Evolutionary conservation across 2,888 invertebrate genomes (phyloP), one percentile per base, ranked within the genome.

Genomic region (Hofmannophila pseudospretella): DNA sequence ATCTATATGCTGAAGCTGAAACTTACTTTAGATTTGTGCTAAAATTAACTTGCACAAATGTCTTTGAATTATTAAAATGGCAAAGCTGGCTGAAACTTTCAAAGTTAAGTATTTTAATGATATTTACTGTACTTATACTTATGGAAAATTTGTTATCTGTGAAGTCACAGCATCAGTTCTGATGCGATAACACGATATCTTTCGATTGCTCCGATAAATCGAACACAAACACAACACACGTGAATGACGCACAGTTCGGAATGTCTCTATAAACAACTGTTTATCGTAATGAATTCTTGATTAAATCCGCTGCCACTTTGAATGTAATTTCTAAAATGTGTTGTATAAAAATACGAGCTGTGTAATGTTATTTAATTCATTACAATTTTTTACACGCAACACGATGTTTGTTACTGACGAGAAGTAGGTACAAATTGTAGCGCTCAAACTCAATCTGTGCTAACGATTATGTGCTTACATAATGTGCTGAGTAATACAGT

Each of bases 131-230:
- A n/a, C n/a, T n/a, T n/a, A n/a, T n/a, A n/a, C n/a, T n/a, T n/a
- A n/a, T n/a, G n/a, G 8, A 20, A 32, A 9, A 11, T 20, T 32
- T 8, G 30, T 34, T 34, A 34, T 38, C 33, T 11, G 10, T 27
- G 7, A 23, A 32, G 32, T 35, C 29, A 36, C 40, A 40, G 36
- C 40, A 40, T 40, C 33, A 34, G 32, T 36, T 36, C 19, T 19
- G 23, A 12, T 27, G 11, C 34, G 40, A 36, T 40, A 40, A 36
- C 22, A 14, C 27, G 40, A 36, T 40, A 40, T 27, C n/a, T 9
- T 39, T n/a, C 34, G 38, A 38, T 38, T 22, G 28, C 26, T n/a
- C 8, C 13, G 28, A 29, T 29, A 29, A 29, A 29, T 13, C 7
- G 7, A 23, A 16, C 3, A 16, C 16, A 16, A 16, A n/a, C 23